These are phyloP conservation scores for Silurus aristotelis DNA, from an alignment of 2,797 vertebrate genomes.

Conservation along the genomic window DNA sequence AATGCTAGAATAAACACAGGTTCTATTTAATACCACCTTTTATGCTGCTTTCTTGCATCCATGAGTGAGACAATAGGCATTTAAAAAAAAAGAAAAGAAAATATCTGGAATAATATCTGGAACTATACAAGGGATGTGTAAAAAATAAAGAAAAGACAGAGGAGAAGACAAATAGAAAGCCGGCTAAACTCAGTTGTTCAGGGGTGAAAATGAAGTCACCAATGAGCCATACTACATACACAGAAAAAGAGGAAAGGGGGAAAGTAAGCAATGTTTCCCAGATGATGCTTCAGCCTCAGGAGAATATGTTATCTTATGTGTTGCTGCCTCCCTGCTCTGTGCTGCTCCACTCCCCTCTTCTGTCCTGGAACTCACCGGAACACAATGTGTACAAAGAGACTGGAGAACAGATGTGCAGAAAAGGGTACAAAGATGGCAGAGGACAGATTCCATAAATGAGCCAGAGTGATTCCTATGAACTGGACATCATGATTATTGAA, in stretches of 20 bases:
- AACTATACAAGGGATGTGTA: conserved; percentile 2
- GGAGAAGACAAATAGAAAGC: conserved; percentile 34
- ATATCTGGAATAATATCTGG: conserved; percentile 31
- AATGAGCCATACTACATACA: conserved; percentile 50
- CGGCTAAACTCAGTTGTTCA: conserved; percentile 48
- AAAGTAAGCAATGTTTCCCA: conserved; percentile 47
- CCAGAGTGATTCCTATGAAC: conserved; percentile 6
- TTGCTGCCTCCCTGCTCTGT: conserved; percentile 59
- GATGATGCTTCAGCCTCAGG: conserved; percentile 63
- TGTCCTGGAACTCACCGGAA: conserved; percentile 66
- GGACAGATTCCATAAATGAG: conserved; percentile 42
- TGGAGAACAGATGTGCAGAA: conserved; percentile 72
- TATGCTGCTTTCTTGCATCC: conserved; percentile 2
- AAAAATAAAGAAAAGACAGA: conserved; percentile 13
- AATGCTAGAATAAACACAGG: background rate
- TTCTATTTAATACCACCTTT: background rate
- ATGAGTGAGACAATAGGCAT: conserved; percentile 16
- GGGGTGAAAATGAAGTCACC: conserved; percentile 47
- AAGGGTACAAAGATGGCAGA: conserved; percentile 38
- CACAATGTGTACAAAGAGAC: conserved; percentile 60
- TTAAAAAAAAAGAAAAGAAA: background rate
- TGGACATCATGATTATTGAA: background rate
- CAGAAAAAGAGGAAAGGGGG: conserved; percentile 46
- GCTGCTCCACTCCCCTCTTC: conserved; percentile 5
- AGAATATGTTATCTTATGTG: conserved; percentile 48